Percentiles rank a stretch among this genome's conserved stretches.
Evolutionary conservation across 2,797 vertebrate genomes (phyloP).

Genomic region (Cyprinodon diabolis): DNA sequence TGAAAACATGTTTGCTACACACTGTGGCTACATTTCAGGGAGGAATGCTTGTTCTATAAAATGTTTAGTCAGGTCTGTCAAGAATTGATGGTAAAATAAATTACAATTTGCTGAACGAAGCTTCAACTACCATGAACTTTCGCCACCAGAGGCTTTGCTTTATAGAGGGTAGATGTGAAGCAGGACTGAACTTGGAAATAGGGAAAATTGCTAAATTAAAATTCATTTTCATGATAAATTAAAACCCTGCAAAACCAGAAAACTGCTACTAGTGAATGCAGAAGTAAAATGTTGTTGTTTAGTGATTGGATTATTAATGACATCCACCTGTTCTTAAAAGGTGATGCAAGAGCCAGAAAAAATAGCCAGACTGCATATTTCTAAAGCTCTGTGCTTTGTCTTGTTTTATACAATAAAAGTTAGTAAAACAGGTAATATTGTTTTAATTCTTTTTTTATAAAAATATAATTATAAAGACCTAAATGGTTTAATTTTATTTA

Average conservation of each 20-base stretch:
- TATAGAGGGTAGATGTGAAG: slow-evolving; percentile 7
- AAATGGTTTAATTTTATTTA: background rate
- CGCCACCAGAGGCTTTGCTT: background rate
- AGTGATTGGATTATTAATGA: slow-evolving; percentile 61
- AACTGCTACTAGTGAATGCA: slow-evolving; percentile 65
- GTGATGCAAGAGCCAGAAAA: slow-evolving; percentile 58
- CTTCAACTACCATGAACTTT: background rate
- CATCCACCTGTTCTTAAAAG: slow-evolving; percentile 62
- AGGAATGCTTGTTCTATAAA: slow-evolving; percentile 9
- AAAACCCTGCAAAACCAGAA: slow-evolving; percentile 55
- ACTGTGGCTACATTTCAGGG: background rate
- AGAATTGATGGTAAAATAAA: background rate
- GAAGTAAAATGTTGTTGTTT: slow-evolving; percentile 65
- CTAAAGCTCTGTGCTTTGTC: too few species aligned
- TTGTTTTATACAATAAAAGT: background rate
- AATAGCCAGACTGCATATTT: slow-evolving; percentile 8
- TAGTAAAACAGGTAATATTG: too few species aligned
- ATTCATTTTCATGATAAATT: slow-evolving; percentile 28
- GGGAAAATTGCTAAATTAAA: slow-evolving; percentile 5
- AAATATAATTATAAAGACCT: too few species aligned
- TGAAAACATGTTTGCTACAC: too few species aligned
- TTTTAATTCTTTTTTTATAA: too few species aligned
- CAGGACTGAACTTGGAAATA: background rate
- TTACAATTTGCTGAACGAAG: background rate
- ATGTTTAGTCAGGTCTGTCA: background rate